Percentiles rank a stretch among this genome's conserved stretches.
Evolutionary conservation across 2,888 invertebrate species (phyloP).

Genomic region (Halocaridina rubra): DNA sequence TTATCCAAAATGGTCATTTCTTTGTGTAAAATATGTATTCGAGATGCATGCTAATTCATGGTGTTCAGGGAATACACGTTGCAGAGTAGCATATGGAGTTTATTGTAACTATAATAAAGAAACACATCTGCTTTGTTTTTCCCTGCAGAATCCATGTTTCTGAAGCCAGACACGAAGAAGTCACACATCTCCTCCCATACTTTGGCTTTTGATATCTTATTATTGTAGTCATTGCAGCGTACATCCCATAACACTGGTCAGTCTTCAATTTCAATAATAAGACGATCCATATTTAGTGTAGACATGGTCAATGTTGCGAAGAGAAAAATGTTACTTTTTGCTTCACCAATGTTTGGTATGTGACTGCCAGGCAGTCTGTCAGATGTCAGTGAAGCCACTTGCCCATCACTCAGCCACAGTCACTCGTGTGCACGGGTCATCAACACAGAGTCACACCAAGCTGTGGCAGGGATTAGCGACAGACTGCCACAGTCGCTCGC

Average conservation of each 20-base stretch:
- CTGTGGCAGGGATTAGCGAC: too few relatives aligned
- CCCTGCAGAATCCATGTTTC: too few relatives aligned
- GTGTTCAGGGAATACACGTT: background rate
- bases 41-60: background rate
- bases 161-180: background rate
- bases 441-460: too few relatives aligned
- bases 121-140: conserved; percentile 6
- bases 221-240: background rate
- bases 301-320: background rate
- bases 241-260: too few relatives aligned
- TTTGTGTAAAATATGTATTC: background rate
- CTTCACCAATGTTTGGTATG: too few relatives aligned
- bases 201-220: background rate
- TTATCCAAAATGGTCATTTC: too few relatives aligned
- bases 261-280: too few relatives aligned
- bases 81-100: background rate
- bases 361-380: background rate
- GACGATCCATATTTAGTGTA: background rate
- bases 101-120: background rate
- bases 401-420: too few relatives aligned
- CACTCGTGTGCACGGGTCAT: too few relatives aligned
- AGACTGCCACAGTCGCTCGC: too few relatives aligned
- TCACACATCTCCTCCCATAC: background rate
- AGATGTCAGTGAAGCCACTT: background rate
- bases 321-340: background rate